Evolutionary conservation across 30 jellyfish, hydroid and myxozoan species (phyloP).

Genomic region (Aurelia sp.): DNA sequence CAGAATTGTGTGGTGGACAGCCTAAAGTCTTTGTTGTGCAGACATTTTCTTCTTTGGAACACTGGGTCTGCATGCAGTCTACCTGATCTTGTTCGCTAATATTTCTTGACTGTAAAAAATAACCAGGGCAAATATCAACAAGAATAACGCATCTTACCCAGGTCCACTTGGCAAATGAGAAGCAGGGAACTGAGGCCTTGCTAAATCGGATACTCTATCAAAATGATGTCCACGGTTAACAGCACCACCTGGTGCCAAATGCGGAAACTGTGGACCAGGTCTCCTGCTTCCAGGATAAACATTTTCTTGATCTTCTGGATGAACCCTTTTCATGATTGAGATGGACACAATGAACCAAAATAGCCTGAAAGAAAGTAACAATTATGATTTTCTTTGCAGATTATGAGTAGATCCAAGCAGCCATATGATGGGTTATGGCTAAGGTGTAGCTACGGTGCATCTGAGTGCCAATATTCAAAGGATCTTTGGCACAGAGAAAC

Average conservation of each 20-base stretch:
- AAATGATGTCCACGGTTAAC: constrained; percentile 65
- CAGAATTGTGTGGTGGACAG: too few species aligned
- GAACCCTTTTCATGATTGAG: constrained; percentile 53
- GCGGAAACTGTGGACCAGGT: constrained; percentile 50
- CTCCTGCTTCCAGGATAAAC: constrained; percentile 72
- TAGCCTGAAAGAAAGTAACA: not conserved
- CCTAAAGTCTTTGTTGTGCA: too few species aligned
- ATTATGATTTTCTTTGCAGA: not conserved
- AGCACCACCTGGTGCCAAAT: constrained; percentile 33
- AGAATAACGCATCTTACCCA: constrained; percentile 56
- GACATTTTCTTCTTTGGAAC: too few species aligned
- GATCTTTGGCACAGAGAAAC: too few species aligned
- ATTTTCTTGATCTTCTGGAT: constrained; percentile 67
- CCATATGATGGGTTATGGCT: too few species aligned
- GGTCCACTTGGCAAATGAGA: constrained; percentile 71
- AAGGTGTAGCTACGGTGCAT: too few species aligned
- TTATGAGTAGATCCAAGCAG: not conserved
- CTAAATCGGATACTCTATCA: constrained; percentile 43
- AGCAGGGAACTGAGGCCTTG: constrained; percentile 80
- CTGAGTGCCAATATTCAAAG: too few species aligned
- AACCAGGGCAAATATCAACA: too few species aligned
- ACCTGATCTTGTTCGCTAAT: too few species aligned
- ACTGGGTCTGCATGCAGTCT: too few species aligned
- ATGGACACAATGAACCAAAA: not conserved
- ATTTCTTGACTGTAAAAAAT: too few species aligned